Percentiles rank a stretch among this genome's conserved stretches.
Evolutionary conservation across 2,113 vertebrate genomes (phyloP).

Genomic region (Athene noctua): DNA sequence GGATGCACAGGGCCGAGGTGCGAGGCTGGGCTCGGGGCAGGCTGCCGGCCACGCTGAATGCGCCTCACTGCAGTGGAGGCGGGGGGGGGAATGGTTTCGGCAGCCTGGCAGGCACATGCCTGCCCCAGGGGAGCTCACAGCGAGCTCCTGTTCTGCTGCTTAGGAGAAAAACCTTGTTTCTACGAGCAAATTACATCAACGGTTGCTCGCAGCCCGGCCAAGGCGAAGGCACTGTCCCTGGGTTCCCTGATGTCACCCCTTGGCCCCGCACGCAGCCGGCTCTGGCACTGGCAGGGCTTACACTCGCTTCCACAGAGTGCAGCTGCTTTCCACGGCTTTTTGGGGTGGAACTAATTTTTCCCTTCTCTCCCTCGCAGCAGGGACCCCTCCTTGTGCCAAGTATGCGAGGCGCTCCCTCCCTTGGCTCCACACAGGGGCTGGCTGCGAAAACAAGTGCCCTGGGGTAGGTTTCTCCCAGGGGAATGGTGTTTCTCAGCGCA

Average conservation of each 20-base stretch:
- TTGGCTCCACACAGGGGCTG: not conserved
- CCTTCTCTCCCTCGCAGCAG: not conserved
- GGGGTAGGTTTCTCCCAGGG: not conserved
- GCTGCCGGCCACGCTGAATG: accelerated
- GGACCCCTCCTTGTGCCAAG: not conserved
- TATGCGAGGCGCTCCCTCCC: not conserved
- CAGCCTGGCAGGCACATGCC: not conserved
- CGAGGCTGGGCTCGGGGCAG: not conserved
- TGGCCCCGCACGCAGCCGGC: not conserved
- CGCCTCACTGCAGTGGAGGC: accelerated
- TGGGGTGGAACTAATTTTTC: not conserved
- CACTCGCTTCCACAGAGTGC: not conserved
- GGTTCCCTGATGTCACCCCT: slow-evolving; percentile 29
- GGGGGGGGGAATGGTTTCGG: not conserved
- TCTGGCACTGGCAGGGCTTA: not conserved
- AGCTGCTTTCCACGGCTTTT: slow-evolving; percentile 3
- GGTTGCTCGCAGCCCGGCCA: not conserved
- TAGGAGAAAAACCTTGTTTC: not conserved
- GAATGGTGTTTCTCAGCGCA: not conserved
- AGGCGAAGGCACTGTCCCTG: not conserved
- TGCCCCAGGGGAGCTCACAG: not conserved
- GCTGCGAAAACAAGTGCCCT: not conserved
- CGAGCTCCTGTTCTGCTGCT: not conserved
- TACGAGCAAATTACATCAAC: not conserved
- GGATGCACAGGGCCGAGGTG: not conserved